phyloP scores from a whole-genome alignment of 2,888 invertebrate genomes.

The Oscheius sp. region DNA sequence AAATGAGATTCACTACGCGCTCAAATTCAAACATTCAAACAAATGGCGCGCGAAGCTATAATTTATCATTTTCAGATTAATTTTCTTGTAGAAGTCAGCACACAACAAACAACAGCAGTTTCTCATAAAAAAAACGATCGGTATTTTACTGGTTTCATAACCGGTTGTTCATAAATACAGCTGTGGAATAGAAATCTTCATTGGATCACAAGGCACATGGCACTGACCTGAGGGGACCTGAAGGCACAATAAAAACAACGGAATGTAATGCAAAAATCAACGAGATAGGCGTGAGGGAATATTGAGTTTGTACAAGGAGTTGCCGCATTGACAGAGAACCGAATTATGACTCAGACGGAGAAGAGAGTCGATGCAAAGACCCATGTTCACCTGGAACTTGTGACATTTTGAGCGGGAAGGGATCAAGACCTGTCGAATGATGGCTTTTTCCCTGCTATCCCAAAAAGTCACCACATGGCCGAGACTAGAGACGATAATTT shows the following conservation, averaged over 20 bases:
- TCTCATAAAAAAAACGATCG: too few relatives aligned
- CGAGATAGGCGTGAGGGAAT: slow-evolving; percentile 39
- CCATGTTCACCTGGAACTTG: slow-evolving; percentile 51
- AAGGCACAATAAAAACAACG: neutral
- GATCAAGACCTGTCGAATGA: slow-evolving; percentile 56
- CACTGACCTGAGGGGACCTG: neutral
- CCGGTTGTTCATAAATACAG: neutral
- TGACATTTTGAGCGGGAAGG: neutral
- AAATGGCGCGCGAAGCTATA: slow-evolving; percentile 3
- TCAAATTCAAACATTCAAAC: neutral
- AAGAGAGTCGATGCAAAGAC: slow-evolving; percentile 53
- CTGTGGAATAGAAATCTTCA: neutral
- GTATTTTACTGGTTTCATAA: too few relatives aligned
- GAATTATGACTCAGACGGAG: slow-evolving; percentile 45
- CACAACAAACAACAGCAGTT: too few relatives aligned
- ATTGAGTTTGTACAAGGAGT: slow-evolving; percentile 57
- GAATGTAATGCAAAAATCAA: neutral
- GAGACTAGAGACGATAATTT: slow-evolving; percentile 55
- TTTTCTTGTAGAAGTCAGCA: too few relatives aligned
- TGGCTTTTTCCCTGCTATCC: slow-evolving; percentile 59
- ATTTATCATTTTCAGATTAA: too few relatives aligned
- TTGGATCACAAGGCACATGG: slow-evolving; percentile 14
- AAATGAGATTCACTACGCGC: too few relatives aligned
- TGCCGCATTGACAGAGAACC: slow-evolving; percentile 58
- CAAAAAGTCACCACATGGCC: slow-evolving; percentile 61